These are phyloP conservation scores for Drosophila atripex DNA, from an alignment of 2,888 invertebrate genomes.

Conservation along the genomic window DNA sequence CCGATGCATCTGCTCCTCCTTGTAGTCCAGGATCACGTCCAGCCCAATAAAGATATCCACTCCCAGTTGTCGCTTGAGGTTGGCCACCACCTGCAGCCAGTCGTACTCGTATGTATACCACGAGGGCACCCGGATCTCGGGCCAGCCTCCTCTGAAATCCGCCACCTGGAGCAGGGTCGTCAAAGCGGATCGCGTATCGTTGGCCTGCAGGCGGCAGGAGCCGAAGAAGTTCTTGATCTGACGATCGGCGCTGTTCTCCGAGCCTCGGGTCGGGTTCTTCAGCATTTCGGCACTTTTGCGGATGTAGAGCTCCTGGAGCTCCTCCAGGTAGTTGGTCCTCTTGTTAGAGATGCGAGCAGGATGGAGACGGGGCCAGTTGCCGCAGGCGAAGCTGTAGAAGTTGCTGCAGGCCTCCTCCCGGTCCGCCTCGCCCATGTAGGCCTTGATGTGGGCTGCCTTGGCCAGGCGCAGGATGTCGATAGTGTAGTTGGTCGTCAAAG, in stretches of 20 bases:
- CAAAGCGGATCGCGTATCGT: constrained; percentile 58
- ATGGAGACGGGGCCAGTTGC: constrained; percentile 78
- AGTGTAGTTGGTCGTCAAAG: constrained; percentile 71
- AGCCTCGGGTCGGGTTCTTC: constrained; percentile 37
- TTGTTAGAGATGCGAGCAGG: constrained; percentile 58
- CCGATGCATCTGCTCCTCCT: constrained; percentile 74
- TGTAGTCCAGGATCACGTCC: constrained; percentile 77
- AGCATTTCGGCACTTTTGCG: constrained; percentile 80
- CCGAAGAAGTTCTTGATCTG: constrained; percentile 76
- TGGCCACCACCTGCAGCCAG: constrained; percentile 78
- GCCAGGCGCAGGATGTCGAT: constrained; percentile 75
- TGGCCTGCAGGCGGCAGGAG: constrained; percentile 69
- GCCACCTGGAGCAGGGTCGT: constrained; percentile 63
- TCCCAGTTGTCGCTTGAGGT: constrained; percentile 73
- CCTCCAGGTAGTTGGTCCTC: constrained; percentile 73
- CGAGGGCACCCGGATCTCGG: constrained; percentile 60
- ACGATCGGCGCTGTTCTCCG: constrained; percentile 71
- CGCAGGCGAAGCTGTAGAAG: constrained; percentile 82
- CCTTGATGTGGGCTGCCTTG: constrained; percentile 77
- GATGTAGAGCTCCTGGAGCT: constrained; percentile 75
- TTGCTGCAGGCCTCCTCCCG: constrained; percentile 66
- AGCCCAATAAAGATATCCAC: constrained; percentile 81
- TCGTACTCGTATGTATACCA: constrained; percentile 81
- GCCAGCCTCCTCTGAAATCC: constrained; percentile 81
- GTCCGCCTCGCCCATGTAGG: constrained; percentile 70